phyloP scores from a whole-genome alignment of 2,888 invertebrate species.

The Mythimna loreyi region DNA sequence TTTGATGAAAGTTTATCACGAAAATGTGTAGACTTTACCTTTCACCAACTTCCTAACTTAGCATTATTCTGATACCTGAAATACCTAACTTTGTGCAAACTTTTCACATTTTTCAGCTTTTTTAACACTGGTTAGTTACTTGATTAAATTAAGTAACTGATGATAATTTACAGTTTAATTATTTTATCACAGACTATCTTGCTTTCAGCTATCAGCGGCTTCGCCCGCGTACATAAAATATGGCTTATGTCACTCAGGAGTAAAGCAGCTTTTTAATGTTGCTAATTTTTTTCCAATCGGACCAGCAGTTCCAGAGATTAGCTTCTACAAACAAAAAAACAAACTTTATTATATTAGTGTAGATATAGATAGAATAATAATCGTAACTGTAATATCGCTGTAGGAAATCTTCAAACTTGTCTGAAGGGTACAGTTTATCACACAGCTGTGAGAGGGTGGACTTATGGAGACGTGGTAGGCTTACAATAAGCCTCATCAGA shows the following conservation, averaged over 20 bases:
- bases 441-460: background rate
- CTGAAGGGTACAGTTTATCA: conserved; percentile 18
- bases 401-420: conserved; percentile 18
- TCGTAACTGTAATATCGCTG: too few species aligned
- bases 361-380: too few species aligned
- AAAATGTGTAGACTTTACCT: background rate
- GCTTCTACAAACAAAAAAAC: too few species aligned
- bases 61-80: conserved; percentile 27
- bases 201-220: too few species aligned
- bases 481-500: too few species aligned
- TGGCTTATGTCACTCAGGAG: too few species aligned
- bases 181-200: too few species aligned
- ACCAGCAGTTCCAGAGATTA: too few species aligned
- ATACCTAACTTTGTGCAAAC: conserved; percentile 13
- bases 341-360: too few species aligned
- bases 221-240: too few species aligned
- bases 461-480: background rate
- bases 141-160: conserved; percentile 6
- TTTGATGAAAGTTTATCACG: background rate
- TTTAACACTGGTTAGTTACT: conserved; percentile 17
- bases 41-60: conserved; percentile 20
- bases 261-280: too few species aligned
- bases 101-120: conserved; percentile 24
- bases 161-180: background rate
- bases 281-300: too few species aligned